phyloP scores from a whole-genome alignment of 2,113 vertebrate species.

The Dendrocopos noguchii region DNA sequence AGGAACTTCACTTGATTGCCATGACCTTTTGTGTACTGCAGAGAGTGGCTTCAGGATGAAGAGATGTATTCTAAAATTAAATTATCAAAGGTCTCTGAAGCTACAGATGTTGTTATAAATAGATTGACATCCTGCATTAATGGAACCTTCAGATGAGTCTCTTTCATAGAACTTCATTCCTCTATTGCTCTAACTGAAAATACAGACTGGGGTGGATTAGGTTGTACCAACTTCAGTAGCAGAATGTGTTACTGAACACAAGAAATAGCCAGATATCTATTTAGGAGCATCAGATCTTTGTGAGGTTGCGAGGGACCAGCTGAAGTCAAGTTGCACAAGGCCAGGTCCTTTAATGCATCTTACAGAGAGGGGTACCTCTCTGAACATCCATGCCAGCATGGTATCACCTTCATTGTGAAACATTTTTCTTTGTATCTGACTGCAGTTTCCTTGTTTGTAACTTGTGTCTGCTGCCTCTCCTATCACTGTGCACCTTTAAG shows the following conservation, averaged over 20 bases:
- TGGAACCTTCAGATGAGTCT: neutral
- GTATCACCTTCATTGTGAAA: neutral
- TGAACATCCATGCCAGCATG: neutral
- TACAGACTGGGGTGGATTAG: neutral
- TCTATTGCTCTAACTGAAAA: neutral
- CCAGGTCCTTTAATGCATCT: neutral
- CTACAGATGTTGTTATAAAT: neutral
- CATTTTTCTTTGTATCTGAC: neutral
- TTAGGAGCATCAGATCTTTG: neutral
- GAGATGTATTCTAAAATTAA: neutral
- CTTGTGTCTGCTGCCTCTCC: neutral
- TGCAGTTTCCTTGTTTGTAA: neutral
- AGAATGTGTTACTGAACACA: neutral
- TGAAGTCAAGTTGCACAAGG: neutral
- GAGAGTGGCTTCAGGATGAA: neutral
- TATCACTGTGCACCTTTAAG: neutral
- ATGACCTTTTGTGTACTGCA: no score
- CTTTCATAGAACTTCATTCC: neutral
- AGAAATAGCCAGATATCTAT: neutral
- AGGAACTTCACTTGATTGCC: neutral
- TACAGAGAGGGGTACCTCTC: fast-evolving
- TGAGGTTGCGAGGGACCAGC: neutral
- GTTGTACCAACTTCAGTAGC: neutral
- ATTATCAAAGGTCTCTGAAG: neutral
- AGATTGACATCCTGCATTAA: neutral